A percentile compares a stretch with the other conserved stretches of the same genome.
These are phyloP conservation scores for Paramuricea clavata DNA, from an alignment of 92 coral and sea anemone species.

Conservation along the genomic window DNA sequence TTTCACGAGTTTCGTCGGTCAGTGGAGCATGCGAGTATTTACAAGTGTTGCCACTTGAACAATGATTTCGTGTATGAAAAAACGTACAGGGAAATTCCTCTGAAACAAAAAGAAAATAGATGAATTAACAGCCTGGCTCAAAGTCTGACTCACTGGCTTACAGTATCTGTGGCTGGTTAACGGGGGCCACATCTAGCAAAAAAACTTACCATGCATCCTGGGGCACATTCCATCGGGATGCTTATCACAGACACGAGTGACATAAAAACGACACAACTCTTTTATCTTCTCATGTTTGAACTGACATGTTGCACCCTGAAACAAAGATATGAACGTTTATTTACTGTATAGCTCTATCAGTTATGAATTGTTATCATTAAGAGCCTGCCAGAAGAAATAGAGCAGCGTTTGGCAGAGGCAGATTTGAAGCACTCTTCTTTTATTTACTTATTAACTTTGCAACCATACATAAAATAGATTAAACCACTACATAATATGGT, in stretches of 20 bases:
- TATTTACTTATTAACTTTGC: too few species aligned
- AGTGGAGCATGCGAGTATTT: conserved; percentile 87
- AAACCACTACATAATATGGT: too few species aligned
- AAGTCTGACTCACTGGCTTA: neutral
- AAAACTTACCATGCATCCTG: conserved; percentile 3
- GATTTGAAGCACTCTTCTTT: too few species aligned
- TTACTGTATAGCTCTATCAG: too few species aligned
- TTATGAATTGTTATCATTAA: too few species aligned
- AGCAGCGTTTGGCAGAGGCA: too few species aligned
- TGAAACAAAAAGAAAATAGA: conserved; percentile 61
- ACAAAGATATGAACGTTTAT: neutral
- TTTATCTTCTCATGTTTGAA: conserved; percentile 81
- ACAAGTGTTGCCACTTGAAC: conserved; percentile 73
- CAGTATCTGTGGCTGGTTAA: too few species aligned
- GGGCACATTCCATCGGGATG: conserved; percentile 66
- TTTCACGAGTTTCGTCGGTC: conserved; percentile 74
- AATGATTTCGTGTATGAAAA: conserved; percentile 66
- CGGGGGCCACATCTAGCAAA: too few species aligned
- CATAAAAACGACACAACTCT: conserved; percentile 78
- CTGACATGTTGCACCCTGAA: conserved; percentile 80
- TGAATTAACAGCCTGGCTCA: neutral
- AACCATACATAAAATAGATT: too few species aligned
- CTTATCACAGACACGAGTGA: conserved; percentile 63
- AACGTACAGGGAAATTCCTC: conserved; percentile 88
- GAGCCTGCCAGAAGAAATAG: too few species aligned